Evolutionary conservation across 64 coral and sea anemone genomes (phyloP).

Genomic region (Montipora efflorescens): DNA sequence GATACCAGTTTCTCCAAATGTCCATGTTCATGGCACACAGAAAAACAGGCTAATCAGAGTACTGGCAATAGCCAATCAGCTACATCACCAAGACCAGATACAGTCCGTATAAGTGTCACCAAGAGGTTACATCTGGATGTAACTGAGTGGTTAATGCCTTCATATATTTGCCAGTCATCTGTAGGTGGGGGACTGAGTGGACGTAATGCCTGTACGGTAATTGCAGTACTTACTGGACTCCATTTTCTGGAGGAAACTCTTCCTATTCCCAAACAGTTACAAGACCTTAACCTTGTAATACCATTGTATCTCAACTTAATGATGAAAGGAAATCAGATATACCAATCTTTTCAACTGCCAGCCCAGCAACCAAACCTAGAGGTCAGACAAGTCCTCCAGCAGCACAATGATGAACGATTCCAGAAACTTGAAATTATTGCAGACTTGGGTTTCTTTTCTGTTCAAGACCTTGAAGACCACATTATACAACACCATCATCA

Average conservation of each 20-base stretch:
- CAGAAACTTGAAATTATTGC: neutral
- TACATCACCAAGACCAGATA: neutral
- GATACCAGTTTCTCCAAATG: neutral
- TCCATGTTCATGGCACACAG: slow-evolving; percentile 28
- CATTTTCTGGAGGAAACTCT: slow-evolving; percentile 37
- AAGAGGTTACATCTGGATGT: neutral
- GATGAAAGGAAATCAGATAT: slow-evolving; percentile 17
- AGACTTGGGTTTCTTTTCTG: slow-evolving; percentile 10
- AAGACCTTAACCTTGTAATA: slow-evolving; percentile 6
- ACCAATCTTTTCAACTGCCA: slow-evolving; percentile 21
- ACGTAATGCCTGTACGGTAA: slow-evolving; percentile 39
- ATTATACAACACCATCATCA: neutral
- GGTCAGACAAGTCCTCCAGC: neutral
- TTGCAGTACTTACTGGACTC: neutral
- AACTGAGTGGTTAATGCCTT: neutral
- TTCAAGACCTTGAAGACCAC: slow-evolving; percentile 9
- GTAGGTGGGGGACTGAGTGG: neutral
- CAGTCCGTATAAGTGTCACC: neutral
- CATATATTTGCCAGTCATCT: neutral
- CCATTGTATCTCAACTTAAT: slow-evolving; percentile 6
- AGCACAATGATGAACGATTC: neutral
- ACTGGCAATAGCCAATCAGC: neutral
- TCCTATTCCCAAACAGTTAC: neutral
- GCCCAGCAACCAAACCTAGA: slow-evolving; percentile 42
- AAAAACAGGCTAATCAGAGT: neutral